Evolutionary conservation across 2,888 invertebrate species (phyloP), one percentile per base, ranked within the genome.

Genomic region (Eupithecia inturbata): DNA sequence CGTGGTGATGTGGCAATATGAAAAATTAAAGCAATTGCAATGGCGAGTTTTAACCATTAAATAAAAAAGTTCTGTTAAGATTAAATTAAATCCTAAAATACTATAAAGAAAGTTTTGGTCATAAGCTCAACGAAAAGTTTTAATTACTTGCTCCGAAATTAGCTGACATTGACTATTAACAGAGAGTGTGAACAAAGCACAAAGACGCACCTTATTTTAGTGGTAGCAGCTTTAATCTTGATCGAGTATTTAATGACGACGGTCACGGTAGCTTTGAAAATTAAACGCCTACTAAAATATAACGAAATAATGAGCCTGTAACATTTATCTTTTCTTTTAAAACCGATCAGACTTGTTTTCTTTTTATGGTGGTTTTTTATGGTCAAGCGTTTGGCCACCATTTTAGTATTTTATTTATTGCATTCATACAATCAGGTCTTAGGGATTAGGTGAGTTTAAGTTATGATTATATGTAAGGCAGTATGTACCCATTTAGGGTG

Each of bases 201-300:
- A 76, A 84, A 87, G 88, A 89, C 88, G 87, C 89, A 81, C 88
- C 81, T 87, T 86, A 85, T 88, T 87, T 72, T 88, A 87, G 82
- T 79, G 82, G 84, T 82, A 85, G 86, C 86, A 87, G 87, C 84
- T 89, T 85, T 88, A 87, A 92, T 92, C 92, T 90, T 91, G 92
- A 92, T 92, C 83, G 81, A 82, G 82, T 82, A 70, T 79, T 57
- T 91, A 92, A 91, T 91, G 89, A 88, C 84, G 76, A 75, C 77
- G 80, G 92, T 91, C 92, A 92, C 92, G 92, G 88, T 86, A 92
- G 85, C 84, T 83, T 26, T 83, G 80, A 78, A 82, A 82, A 82
- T 81, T 79, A 81, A 77, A 72, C 45, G 53, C 39, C 45, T 49
- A 77, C 63, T 60, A 57, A 71, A 70, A 70, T 16, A n/a, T 66